These are phyloP conservation scores for Eptatretus burgeri DNA, from an alignment of 2,113 vertebrate species.

Conservation along the genomic window DNA sequence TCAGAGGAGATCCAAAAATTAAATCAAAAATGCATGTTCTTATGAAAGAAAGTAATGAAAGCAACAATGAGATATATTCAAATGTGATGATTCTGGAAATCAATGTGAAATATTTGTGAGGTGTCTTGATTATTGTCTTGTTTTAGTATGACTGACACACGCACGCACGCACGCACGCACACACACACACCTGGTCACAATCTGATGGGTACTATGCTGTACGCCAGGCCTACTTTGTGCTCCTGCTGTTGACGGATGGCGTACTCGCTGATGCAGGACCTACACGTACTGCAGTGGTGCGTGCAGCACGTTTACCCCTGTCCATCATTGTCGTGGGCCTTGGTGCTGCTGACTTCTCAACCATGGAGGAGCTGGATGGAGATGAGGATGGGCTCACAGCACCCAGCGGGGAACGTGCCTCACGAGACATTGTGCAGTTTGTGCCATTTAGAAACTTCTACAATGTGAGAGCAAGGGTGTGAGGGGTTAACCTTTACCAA, in stretches of 20 bases:
- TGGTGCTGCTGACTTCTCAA: constrained; percentile 60
- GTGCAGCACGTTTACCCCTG: constrained; percentile 62
- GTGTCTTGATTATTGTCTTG: too few relatives aligned
- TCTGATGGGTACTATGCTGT: too few relatives aligned
- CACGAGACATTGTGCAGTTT: constrained; percentile 60
- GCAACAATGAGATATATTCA: too few relatives aligned
- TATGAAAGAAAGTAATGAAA: too few relatives aligned
- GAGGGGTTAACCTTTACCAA: neutral
- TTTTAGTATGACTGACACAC: too few relatives aligned
- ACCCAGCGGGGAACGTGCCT: constrained; percentile 24
- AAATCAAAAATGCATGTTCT: too few relatives aligned
- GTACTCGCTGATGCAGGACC: constrained; percentile 85
- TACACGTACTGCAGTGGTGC: constrained; percentile 51
- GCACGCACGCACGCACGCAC: too few relatives aligned
- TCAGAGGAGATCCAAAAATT: too few relatives aligned
- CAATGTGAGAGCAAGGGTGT: constrained; percentile 20
- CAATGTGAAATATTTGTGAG: too few relatives aligned
- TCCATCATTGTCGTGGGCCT: constrained; percentile 80
- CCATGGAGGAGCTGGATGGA: constrained; percentile 85
- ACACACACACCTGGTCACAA: too few relatives aligned
- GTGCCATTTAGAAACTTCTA: constrained; percentile 42
- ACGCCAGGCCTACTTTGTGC: constrained; percentile 55
- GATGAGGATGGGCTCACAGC: constrained; percentile 44
- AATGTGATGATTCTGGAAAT: too few relatives aligned
- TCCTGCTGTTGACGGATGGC: constrained; percentile 82